Conservation (phyloP, 2,888 invertebrate species). For the Arctia plantaginis region DNA sequence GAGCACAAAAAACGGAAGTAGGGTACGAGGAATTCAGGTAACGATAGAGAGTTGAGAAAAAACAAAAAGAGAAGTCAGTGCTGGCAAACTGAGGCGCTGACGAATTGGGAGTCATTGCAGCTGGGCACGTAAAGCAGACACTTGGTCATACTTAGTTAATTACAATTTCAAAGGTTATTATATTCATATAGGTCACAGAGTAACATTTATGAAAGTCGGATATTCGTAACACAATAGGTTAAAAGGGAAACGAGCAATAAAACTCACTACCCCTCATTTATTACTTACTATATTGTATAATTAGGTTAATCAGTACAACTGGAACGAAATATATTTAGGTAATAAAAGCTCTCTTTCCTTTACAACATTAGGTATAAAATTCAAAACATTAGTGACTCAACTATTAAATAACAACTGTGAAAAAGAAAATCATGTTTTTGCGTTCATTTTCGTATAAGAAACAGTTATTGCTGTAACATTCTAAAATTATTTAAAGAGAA, state of each 20-base stretch:
- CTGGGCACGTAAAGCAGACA: no score
- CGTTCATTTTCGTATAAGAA: neutral
- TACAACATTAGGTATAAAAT: neutral
- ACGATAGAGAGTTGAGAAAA: no score
- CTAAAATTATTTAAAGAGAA: neutral
- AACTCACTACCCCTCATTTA: neutral
- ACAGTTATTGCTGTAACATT: neutral
- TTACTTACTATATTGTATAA: slow-evolving; percentile 12
- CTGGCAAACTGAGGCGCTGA: no score
- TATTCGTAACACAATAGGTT: neutral
- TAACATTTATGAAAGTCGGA: slow-evolving; percentile 2
- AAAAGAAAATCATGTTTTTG: neutral
- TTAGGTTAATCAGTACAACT: neutral
- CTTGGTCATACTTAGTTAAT: no score
- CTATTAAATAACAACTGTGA: no score
- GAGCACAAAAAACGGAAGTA: no score
- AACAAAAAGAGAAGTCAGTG: no score
- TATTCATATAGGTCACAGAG: neutral
- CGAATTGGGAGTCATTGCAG: no score
- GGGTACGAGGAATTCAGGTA: no score
- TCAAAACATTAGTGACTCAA: neutral
- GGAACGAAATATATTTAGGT: neutral
- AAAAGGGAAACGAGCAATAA: neutral
- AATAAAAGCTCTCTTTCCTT: neutral
- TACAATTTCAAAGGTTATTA: neutral